Base-by-base conservation (phyloP, 2,113 vertebrate genomes). In the Dromiciops gliroides region DNA sequence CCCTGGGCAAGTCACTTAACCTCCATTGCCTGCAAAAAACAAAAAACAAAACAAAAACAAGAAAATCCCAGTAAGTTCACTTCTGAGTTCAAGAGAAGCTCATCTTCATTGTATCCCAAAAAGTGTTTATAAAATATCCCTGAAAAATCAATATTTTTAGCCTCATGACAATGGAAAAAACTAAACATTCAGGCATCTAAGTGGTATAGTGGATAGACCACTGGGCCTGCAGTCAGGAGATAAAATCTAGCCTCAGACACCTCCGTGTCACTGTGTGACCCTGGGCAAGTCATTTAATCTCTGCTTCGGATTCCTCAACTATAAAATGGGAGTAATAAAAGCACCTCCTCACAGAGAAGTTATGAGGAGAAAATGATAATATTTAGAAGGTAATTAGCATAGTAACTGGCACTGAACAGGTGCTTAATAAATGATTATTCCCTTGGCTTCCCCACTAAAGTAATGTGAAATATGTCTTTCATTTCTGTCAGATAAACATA, bases 51-150 rank as follows among this genome's bases (percentile, higher is more conserved):
- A n/a, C n/a, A n/a, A n/a, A n/a, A 92, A 4, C 48, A 52, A 93
- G 51, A 93, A 92, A 44, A 44, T 56, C 95, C 91, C 75, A 67
- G 75, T 93, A 96, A 95, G 90, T 95, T 93, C 88, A 93, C 92
- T 92, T 96, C 94, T 96, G 92, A 94, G 94, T 90, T 50, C 51
- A 51, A 28, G 67, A 94, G 91, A 95, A 96, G 96, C 92, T 95
- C 94, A 92, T 97, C 95, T 94, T 92, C 90, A 67, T 94, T 90
- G 0, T 93, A 95, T 48, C 37, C 92, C 95, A 89, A 93, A 95
- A 67, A 97, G 92, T 56, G 50, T 50, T 83, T 90, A 89, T 89
- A 94, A 37, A 1, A 50, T 95, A 31, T 94, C 93, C 92, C 91
- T 60, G 75, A 95, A 95, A 90, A 93, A 10, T 93, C 95, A 90